Percentiles rank a stretch among this genome's conserved stretches.
Conservation (phyloP, 2,113 vertebrate genomes). For the Mellivora capensis region DNA sequence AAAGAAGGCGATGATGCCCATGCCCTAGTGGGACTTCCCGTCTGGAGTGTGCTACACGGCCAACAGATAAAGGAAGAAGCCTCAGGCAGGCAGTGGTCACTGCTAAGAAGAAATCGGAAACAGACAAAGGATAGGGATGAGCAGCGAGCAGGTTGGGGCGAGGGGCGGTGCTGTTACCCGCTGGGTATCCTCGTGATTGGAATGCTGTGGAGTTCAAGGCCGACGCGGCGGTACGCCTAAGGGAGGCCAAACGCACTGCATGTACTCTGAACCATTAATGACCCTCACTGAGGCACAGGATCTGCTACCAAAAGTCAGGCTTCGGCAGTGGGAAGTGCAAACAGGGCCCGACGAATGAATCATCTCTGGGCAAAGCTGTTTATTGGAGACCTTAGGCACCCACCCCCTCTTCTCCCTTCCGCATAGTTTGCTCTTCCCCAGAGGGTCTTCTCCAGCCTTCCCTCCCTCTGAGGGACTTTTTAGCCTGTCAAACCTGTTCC, state of each 20-base stretch:
- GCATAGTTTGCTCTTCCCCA: not conserved
- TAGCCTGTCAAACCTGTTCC: slow-evolving; percentile 4
- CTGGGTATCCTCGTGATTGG: not conserved
- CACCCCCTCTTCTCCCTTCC: not conserved
- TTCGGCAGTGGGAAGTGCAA: not conserved
- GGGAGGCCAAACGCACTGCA: not conserved
- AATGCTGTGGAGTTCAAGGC: slow-evolving; percentile 25
- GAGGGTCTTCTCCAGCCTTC: not conserved
- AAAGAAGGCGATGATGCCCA: not conserved
- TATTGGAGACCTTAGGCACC: not conserved
- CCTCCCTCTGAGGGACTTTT: not conserved
- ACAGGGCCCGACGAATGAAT: not conserved
- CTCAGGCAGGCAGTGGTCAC: not conserved
- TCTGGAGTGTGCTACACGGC: not conserved
- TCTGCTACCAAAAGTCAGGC: not conserved
- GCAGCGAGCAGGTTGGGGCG: not conserved
- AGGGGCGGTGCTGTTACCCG: not conserved
- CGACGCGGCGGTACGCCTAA: not conserved
- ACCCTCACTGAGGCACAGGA: not conserved
- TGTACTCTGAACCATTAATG: not conserved
- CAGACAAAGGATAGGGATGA: not conserved
- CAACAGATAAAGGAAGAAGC: not conserved
- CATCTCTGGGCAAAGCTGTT: not conserved
- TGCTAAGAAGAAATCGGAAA: not conserved
- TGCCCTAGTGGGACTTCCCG: not conserved